Evolutionary conservation across 2,113 vertebrate genomes (phyloP).

Genomic region (Siniperca chuatsi): DNA sequence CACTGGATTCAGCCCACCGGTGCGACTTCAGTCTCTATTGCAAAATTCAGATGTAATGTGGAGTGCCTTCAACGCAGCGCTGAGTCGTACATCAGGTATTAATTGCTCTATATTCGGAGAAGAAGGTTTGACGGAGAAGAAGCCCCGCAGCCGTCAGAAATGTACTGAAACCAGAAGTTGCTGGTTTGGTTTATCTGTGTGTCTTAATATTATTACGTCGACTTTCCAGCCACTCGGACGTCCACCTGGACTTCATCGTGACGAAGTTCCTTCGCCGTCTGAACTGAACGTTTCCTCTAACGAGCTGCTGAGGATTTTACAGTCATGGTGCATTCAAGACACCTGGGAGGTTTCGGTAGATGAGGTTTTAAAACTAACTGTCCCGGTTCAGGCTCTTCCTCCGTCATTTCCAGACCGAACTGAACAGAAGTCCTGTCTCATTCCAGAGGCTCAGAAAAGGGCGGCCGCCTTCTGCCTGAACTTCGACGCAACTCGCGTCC

Average conservation of each 20-base stretch:
- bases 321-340: conserved; percentile 51
- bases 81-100: conserved; percentile 40
- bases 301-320: neutral
- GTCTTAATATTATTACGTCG: conserved; percentile 34
- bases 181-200: conserved; percentile 43
- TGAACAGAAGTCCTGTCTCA: neutral
- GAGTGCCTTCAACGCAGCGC: conserved; percentile 63
- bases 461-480: neutral
- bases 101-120: conserved; percentile 16
- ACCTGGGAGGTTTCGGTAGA: neutral
- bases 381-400: neutral
- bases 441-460: neutral
- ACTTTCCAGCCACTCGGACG: conserved; percentile 60
- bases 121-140: conserved; percentile 10
- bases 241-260: conserved; percentile 13
- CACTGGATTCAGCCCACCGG: conserved; percentile 15
- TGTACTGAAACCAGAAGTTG: conserved; percentile 2
- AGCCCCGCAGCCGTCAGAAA: neutral
- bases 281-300: neutral
- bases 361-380: neutral
- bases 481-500: neutral
- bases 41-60: conserved; percentile 11
- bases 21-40: neutral
- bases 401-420: neutral
- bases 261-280: neutral